phyloP scores from a whole-genome alignment of 2,113 vertebrate species.

The Ictidomys tridecemlineatus region DNA sequence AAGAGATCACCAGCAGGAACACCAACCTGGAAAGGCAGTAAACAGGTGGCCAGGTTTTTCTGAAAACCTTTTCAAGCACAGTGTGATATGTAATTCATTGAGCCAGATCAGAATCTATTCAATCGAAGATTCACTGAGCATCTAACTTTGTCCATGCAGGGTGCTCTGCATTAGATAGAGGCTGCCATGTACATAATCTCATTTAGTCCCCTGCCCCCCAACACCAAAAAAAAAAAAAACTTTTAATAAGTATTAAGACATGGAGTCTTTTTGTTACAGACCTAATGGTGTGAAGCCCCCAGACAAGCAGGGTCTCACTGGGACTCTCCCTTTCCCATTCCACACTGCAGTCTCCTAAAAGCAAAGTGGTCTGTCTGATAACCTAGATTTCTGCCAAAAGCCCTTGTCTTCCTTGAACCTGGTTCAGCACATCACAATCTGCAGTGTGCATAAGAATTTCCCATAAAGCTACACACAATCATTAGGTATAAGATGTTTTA shows the following conservation, averaged over 20 bases:
- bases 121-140: no score
- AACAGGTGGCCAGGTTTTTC: neutral
- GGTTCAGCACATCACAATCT: neutral
- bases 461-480: rapidly evolving
- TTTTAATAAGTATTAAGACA: neutral
- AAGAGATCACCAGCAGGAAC: neutral
- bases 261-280: neutral
- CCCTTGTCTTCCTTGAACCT: neutral
- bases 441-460: neutral
- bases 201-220: neutral
- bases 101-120: no score
- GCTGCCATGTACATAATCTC: rapidly evolving
- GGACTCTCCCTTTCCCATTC: neutral
- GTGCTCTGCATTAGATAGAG: neutral
- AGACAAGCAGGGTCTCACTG: neutral
- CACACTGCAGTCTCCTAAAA: neutral
- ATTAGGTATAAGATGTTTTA: neutral
- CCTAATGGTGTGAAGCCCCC: neutral
- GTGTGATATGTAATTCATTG: neutral
- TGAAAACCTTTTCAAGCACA: neutral
- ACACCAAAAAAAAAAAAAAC: no score
- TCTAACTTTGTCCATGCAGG: no score
- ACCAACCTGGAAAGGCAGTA: neutral
- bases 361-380: neutral
- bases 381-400: neutral